Evolutionary conservation across 2,888 invertebrate species (phyloP), one percentile per base, ranked within the genome.

Genomic region (Phasia obesa): DNA sequence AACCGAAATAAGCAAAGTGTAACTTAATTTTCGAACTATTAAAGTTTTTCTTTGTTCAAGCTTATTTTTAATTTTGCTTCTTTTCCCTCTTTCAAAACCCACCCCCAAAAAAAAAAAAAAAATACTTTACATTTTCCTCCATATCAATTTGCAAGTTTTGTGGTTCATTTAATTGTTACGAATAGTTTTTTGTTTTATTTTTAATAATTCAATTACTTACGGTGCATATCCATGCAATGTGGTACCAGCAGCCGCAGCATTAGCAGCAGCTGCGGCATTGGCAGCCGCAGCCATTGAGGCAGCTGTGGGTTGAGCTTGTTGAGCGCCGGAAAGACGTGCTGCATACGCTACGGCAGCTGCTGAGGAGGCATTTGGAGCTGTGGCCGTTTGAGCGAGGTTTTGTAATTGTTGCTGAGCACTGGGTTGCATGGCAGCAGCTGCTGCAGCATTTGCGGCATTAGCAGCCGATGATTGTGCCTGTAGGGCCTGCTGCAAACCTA

Each of bases 191-290:
- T 27, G 35, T 60, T 57, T 44, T 62, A 25, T 59, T 67, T 64
- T 55, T 17, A 42, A 38, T 38, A 62, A 73, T 73, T 47, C 19
- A 78, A 91, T 91, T 94, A 96, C 96, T 96, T 95, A 96, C 96
- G 96, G 96, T 92, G 97, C 95, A 93, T 97, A 97, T 90, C 97
- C 96, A 93, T 96, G 97, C 92, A 96, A 93, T 91, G 95, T 95
- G 90, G 95, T 84, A 75, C 95, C 94, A 82, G 95, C 94, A 88
- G 95, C 94, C 86, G 95, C 94, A 88, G 95, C 94, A 86, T 94
- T 95, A 87, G 96, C 96, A 87, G 90, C 88, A 87, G 95, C 94
- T 86, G 95, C 96, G 88, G 96, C 96, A 87, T 89, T 90, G 84
- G 91, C 96, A 93, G 91, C 89, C 86, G 90, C 91, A 82, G 91